These are phyloP conservation scores for Monochamus saltuarius DNA, from an alignment of 1,140 invertebrate genomes.

Conservation along the genomic window DNA sequence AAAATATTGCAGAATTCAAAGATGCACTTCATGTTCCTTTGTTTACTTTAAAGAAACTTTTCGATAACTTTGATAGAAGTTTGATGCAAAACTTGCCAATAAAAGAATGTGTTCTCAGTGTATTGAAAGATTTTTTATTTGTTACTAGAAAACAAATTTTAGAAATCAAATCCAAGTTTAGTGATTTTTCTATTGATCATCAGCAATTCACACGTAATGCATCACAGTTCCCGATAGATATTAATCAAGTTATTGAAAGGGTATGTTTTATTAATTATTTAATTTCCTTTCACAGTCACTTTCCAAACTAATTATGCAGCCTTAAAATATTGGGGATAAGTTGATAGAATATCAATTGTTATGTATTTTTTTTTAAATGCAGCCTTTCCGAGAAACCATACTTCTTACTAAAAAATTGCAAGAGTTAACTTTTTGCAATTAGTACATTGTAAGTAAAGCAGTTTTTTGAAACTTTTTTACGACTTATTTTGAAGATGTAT, in stretches of 20 bases:
- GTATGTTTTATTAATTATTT: too few species aligned
- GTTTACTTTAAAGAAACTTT: neutral
- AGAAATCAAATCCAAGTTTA: neutral
- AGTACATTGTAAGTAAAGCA: too few species aligned
- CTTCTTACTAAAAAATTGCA: too few species aligned
- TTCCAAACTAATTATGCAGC: too few species aligned
- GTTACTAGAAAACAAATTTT: neutral
- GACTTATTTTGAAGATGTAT: too few species aligned
- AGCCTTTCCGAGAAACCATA: too few species aligned
- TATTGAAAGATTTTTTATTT: slow-evolving; percentile 3
- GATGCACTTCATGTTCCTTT: neutral
- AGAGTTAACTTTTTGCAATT: too few species aligned
- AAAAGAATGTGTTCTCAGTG: neutral
- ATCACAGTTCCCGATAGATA: neutral
- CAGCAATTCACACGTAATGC: neutral
- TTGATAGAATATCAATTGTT: too few species aligned
- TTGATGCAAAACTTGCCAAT: slow-evolving; percentile 1
- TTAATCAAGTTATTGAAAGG: neutral
- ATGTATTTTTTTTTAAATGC: too few species aligned
- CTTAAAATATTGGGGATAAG: too few species aligned
- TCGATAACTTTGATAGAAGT: neutral
- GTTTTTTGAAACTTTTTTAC: too few species aligned
- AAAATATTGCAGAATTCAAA: neutral
- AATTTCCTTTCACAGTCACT: too few species aligned
- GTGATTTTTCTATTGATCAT: neutral